Evolutionary conservation across 1,140 invertebrate species (phyloP).

Genomic region (Aricia agestis): DNA sequence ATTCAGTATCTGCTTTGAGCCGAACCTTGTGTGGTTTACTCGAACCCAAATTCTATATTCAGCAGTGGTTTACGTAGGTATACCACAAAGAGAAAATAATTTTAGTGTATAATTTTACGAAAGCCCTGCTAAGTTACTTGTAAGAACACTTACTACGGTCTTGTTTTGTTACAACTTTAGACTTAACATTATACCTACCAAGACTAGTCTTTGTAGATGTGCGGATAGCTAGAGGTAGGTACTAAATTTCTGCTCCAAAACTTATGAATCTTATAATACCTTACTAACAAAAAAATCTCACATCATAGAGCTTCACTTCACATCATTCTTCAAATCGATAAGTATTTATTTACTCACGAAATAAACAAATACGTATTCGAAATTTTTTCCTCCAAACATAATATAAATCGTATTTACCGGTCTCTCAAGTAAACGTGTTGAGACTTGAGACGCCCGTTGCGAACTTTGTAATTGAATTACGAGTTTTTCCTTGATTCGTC

Average conservation of each 20-base stretch:
- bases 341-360: not conserved
- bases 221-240: too few relatives aligned
- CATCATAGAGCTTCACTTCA: not conserved
- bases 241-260: too few relatives aligned
- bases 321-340: not conserved
- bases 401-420: conserved; percentile 1
- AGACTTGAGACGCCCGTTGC: not conserved
- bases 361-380: not conserved
- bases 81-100: not conserved
- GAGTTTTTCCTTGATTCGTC: not conserved
- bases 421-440: not conserved
- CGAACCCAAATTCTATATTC: not conserved
- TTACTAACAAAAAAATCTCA: too few relatives aligned
- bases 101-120: not conserved
- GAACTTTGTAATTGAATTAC: conserved; percentile 10
- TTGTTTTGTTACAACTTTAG: too few relatives aligned
- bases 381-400: not conserved
- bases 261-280: not conserved
- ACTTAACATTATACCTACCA: too few relatives aligned
- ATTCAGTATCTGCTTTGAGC: not conserved
- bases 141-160: too few relatives aligned
- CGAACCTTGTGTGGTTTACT: not conserved
- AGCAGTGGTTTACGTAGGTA: not conserved
- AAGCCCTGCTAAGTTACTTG: not conserved
- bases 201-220: too few relatives aligned